Evolutionary conservation across 2,888 invertebrate genomes (phyloP).

Genomic region (Erebia aethiops): DNA sequence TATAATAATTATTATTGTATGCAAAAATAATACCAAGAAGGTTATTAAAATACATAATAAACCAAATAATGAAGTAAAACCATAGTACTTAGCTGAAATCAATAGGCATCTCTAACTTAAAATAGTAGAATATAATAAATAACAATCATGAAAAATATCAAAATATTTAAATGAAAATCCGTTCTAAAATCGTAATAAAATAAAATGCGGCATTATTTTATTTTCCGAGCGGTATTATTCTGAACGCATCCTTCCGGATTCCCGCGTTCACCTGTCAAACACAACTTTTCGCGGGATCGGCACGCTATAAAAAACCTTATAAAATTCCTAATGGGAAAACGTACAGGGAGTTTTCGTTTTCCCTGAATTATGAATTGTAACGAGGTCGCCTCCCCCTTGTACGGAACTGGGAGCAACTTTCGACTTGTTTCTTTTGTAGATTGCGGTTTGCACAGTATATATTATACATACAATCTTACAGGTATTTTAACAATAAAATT

Average conservation of each 20-base stretch:
- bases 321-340: slow-evolving; percentile 82
- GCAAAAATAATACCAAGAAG: no score
- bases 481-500: slow-evolving; percentile 66
- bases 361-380: slow-evolving; percentile 82
- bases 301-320: slow-evolving; percentile 78
- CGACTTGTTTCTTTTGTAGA: slow-evolving; percentile 75
- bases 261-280: slow-evolving; percentile 52
- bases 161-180: not conserved
- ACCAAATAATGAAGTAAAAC: no score
- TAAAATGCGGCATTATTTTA: slow-evolving; percentile 13
- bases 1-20: no score
- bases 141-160: not conserved
- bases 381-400: slow-evolving; percentile 64
- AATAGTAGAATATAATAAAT: no score
- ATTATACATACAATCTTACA: no score
- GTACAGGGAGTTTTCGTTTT: slow-evolving; percentile 73
- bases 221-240: slow-evolving; percentile 18
- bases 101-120: no score
- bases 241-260: slow-evolving; percentile 26
- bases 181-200: slow-evolving; percentile 10
- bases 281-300: slow-evolving; percentile 59
- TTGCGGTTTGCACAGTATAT: slow-evolving; percentile 49
- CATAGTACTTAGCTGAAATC: no score
- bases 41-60: not conserved
- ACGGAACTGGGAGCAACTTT: slow-evolving; percentile 56